Evolutionary conservation across 2,888 invertebrate genomes (phyloP).

Genomic region (Tuberolachnus salignus): DNA sequence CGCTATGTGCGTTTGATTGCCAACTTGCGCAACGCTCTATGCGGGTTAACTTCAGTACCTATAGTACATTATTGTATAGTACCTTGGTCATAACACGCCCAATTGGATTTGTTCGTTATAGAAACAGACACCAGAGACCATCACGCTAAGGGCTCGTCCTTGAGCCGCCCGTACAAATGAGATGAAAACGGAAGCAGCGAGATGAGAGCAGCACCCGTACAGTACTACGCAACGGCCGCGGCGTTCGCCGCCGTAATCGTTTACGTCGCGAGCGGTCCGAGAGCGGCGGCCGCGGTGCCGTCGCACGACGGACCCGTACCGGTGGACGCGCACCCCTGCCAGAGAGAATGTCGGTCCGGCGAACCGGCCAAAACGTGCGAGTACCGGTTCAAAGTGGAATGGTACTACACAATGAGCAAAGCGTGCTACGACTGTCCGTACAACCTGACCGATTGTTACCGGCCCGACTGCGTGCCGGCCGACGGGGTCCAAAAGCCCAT

Average conservation of each 20-base stretch:
- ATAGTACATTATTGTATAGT: too few relatives aligned
- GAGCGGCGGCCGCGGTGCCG: neutral
- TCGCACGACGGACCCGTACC: neutral
- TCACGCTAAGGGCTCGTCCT: too few relatives aligned
- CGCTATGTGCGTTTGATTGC: too few relatives aligned
- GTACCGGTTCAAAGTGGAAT: slow-evolving; percentile 78
- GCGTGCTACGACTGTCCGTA: slow-evolving; percentile 85
- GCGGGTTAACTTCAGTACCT: too few relatives aligned
- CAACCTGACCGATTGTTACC: slow-evolving; percentile 75
- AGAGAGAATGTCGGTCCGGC: slow-evolving; percentile 69
- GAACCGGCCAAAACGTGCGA: slow-evolving; percentile 71
- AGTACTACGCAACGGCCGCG: neutral
- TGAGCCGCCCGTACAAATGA: neutral
- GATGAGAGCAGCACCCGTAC: slow-evolving; percentile 18
- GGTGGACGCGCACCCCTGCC: slow-evolving; percentile 68
- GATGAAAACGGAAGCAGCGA: slow-evolving; percentile 44
- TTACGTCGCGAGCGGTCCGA: neutral
- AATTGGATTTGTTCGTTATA: too few relatives aligned
- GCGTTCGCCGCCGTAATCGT: neutral
- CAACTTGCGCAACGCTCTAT: too few relatives aligned
- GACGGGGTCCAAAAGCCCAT: slow-evolving; percentile 80
- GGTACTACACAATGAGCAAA: slow-evolving; percentile 85
- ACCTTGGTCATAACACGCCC: too few relatives aligned
- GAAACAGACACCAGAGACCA: too few relatives aligned
- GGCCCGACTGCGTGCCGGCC: slow-evolving; percentile 81